These are phyloP conservation scores for Podargus strigoides DNA, from an alignment of 2,797 vertebrate genomes.

Conservation along the genomic window DNA sequence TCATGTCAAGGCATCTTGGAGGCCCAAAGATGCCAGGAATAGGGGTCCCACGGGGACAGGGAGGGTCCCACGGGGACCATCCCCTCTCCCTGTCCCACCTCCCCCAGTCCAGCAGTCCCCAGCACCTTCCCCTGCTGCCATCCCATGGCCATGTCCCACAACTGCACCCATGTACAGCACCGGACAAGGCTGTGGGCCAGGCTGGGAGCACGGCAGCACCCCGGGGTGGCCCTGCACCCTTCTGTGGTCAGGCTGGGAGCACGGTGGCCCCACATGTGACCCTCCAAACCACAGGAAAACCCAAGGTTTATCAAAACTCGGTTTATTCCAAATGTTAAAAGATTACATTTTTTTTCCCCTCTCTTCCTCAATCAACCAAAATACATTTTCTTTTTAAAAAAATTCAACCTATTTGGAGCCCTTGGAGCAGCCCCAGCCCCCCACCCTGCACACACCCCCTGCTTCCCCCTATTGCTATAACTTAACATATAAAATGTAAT, in stretches of 20 bases:
- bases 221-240: no score
- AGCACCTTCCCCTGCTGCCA: neutral
- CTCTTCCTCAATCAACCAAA: conserved; percentile 55
- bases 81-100: neutral
- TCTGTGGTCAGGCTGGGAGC: neutral
- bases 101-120: neutral
- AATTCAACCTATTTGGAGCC: conserved; percentile 9
- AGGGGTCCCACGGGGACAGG: neutral
- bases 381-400: conserved; percentile 53
- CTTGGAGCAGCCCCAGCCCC: neutral
- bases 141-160: neutral
- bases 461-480: neutral
- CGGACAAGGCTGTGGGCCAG: neutral
- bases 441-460: neutral
- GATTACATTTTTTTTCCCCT: neutral
- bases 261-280: neutral
- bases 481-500: neutral
- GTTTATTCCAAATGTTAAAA: conserved; percentile 78
- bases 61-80: rapidly evolving
- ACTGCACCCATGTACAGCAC: neutral
- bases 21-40: no score
- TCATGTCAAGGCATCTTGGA: neutral
- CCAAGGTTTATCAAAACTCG: conserved; percentile 43
- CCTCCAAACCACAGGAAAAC: neutral
- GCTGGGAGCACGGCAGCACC: rapidly evolving